A percentile compares a stretch with the other conserved stretches of the same genome.
Conservation (phyloP, 2,888 invertebrate species). For the Erebia epiphron region DNA sequence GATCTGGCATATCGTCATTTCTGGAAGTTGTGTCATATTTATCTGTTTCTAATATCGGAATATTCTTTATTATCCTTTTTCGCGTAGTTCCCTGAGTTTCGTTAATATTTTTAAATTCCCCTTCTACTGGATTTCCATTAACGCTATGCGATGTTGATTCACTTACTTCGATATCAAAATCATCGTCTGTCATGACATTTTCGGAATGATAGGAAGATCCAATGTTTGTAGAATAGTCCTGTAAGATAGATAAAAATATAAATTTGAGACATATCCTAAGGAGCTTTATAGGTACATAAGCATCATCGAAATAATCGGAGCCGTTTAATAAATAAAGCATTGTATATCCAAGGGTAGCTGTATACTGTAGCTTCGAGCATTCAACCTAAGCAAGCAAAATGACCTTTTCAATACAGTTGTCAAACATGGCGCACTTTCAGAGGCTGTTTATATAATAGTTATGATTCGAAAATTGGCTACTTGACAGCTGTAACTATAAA, state of each 20-base stretch:
- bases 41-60: constrained; percentile 43
- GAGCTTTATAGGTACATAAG: neutral
- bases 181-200: constrained; percentile 80
- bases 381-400: constrained; percentile 4
- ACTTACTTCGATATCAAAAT: constrained; percentile 71
- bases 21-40: constrained; percentile 45
- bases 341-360: neutral
- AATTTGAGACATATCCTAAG: neutral
- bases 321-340: constrained; percentile 3
- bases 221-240: constrained; percentile 78
- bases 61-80: constrained; percentile 68
- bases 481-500: too few species aligned
- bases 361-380: neutral
- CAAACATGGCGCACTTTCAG: constrained; percentile 1
- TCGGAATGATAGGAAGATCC: constrained; percentile 78
- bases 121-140: constrained; percentile 23
- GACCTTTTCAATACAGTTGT: too few species aligned
- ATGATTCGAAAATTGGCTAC: too few species aligned
- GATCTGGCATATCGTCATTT: constrained; percentile 73
- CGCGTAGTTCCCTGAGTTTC: constrained; percentile 51
- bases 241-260: constrained; percentile 26
- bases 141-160: constrained; percentile 55
- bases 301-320: neutral
- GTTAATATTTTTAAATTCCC: constrained; percentile 50
- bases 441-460: too few species aligned